Evolutionary conservation across 2,888 invertebrate species (phyloP), one percentile per base, ranked within the genome.

Genomic region (Napeogenes sylphis): DNA sequence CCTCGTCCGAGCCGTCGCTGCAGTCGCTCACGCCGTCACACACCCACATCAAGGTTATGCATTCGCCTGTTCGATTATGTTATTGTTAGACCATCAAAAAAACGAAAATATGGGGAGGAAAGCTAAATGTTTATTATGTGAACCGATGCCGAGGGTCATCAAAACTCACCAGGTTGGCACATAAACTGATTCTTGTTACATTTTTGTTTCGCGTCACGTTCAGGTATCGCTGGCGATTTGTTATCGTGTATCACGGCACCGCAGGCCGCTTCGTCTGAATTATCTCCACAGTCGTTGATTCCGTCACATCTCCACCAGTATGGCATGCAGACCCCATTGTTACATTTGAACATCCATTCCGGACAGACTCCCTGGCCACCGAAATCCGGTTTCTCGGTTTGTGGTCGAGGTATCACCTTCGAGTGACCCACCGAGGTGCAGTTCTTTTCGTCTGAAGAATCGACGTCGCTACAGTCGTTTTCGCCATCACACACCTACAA

Each of bases 11-110:
- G 4, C 94, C 95, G 78, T 95, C 94, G 0, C 92, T 90, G 77
- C 98, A 98, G 83, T 98, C 97, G 58, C 91, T 91, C 70, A 95
- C 95, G 0, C 94, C 94, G 81, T 97, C 96, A 84, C 96, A 97
- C 33, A 93, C 92, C 96, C 96, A 96, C 2, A 93, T 84, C 56
- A 92, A 83, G 0, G 95, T 94, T 68, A 97, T 96, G 78, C 97
- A 97, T 6, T 93, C 92, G 10, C 96, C 95, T 89, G 61, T 0
- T 38, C 2, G 8, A 42, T 30, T 46, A 46, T 38, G 8, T n/a
- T 55, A 14, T 13, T 21, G 33, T 55, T 32, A 60, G 12, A 57
- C n/a, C 45, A 45, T 32, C 45, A 68, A 21, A 45, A 57, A 42
- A 42, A 12, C 4, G 42, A 42, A 10, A 8, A 42, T 42, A 10